phyloP scores from a whole-genome alignment of 2,888 invertebrate species.

The Dysmachus trigonus region DNA sequence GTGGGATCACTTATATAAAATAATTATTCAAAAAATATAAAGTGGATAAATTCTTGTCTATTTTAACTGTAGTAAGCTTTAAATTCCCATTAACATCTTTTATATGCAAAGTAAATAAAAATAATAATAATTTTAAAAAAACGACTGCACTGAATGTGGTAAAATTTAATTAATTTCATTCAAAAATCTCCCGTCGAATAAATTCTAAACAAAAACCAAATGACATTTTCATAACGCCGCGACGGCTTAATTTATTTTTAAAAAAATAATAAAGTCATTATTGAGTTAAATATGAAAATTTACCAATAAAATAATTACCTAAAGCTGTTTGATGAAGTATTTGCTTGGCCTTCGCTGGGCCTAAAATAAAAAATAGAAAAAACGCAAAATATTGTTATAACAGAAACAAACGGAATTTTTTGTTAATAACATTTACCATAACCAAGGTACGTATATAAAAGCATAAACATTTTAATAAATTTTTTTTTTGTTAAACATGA shows the following conservation, averaged over 20 bases:
- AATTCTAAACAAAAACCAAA: not conserved
- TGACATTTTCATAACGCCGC: not conserved
- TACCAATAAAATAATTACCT: constrained; percentile 54
- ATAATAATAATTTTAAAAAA: not conserved
- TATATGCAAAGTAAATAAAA: not conserved
- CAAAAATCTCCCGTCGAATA: not conserved
- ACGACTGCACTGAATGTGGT: not conserved
- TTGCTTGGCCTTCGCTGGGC: constrained; percentile 57
- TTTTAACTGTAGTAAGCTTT: not conserved
- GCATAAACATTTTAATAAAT: not conserved
- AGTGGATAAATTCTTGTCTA: not conserved
- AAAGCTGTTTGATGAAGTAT: constrained; percentile 56
- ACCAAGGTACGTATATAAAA: constrained; percentile 43
- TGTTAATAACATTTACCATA: constrained; percentile 51
- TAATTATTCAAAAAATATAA: too few species aligned
- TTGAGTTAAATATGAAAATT: not conserved
- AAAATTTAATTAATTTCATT: not conserved
- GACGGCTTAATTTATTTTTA: not conserved
- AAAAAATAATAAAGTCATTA: not conserved
- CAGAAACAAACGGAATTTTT: constrained; percentile 49
- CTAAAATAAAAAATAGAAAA: constrained; percentile 55
- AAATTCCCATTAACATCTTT: not conserved
- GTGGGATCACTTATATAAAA: too few species aligned
- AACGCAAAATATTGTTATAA: constrained; percentile 49
- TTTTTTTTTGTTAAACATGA: not conserved